A percentile compares a stretch with the other conserved stretches of the same genome.
These are phyloP conservation scores for Holocentrus rufus DNA, from an alignment of 2,797 vertebrate genomes.

Conservation along the genomic window DNA sequence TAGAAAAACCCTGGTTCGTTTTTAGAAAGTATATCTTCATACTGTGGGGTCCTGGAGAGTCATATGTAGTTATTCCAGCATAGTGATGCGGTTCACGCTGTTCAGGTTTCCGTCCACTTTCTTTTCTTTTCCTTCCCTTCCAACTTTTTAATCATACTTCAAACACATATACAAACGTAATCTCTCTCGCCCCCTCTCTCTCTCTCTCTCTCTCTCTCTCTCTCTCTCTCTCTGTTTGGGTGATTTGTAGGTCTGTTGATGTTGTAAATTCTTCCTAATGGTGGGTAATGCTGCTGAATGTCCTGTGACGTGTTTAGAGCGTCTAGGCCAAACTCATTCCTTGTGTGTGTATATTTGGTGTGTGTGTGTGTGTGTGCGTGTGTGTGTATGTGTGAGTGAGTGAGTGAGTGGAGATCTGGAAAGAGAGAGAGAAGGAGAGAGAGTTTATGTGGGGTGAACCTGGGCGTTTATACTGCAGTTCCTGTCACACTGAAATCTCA, in stretches of 20 bases:
- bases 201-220: background rate
- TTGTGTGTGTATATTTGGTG: conserved; percentile 6
- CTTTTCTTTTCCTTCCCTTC: background rate
- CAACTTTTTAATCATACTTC: conserved; percentile 16
- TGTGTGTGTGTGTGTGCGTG: conserved; percentile 9
- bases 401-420: too few relatives aligned
- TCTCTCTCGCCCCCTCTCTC: background rate
- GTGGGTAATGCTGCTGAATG: conserved; percentile 49
- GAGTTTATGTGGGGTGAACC: conserved; percentile 40
- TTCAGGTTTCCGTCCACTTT: too few relatives aligned
- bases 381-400: conserved; percentile 18
- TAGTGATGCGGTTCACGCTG: too few relatives aligned
- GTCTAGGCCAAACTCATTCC: conserved; percentile 38
- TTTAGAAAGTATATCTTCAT: too few relatives aligned
- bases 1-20: too few relatives aligned
- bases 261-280: conserved; percentile 59
- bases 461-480: conserved; percentile 17
- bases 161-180: conserved; percentile 8
- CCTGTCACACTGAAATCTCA: conserved; percentile 38
- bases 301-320: conserved; percentile 60
- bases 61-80: too few relatives aligned
- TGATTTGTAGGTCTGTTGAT: conserved; percentile 27
- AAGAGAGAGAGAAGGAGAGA: too few relatives aligned
- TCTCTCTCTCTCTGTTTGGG: conserved; percentile 4
- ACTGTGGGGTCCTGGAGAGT: too few relatives aligned